Evolutionary conservation across 2,113 vertebrate species (phyloP).

Genomic region (Sinocyclocheilus rhinocerous): DNA sequence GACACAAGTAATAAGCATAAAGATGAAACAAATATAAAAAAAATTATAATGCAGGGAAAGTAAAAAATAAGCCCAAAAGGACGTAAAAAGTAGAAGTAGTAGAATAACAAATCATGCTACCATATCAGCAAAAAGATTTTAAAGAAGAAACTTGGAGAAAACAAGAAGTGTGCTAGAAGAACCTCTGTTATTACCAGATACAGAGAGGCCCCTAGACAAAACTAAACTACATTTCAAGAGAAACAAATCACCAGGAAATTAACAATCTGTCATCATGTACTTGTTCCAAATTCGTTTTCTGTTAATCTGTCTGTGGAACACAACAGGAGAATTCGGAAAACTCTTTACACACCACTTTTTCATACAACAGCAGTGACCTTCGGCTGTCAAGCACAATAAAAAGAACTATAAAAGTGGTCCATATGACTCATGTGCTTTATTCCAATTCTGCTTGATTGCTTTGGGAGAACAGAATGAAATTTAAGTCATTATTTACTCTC

Average conservation of each 20-base stretch:
- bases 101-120: not conserved
- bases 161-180: not conserved
- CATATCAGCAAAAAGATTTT: not conserved
- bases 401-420: not conserved
- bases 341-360: not conserved
- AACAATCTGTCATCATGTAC: not conserved
- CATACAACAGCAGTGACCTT: conserved; percentile 2
- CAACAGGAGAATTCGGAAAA: not conserved
- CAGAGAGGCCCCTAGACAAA: not conserved
- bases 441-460: not conserved
- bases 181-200: not conserved
- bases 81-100: not conserved
- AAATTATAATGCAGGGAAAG: not conserved
- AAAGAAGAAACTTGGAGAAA: not conserved
- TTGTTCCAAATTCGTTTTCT: not conserved
- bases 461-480: not conserved
- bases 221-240: not conserved
- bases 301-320: not conserved
- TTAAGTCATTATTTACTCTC: conserved; percentile 15
- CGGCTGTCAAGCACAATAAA: not conserved
- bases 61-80: conserved; percentile 3
- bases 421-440: not conserved
- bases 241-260: not conserved
- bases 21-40: not conserved
- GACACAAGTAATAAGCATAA: conserved; percentile 4